Evolutionary conservation across 2,888 invertebrate species (phyloP), one percentile per base, ranked within the genome.

Genomic region (Suillia variegata): DNA sequence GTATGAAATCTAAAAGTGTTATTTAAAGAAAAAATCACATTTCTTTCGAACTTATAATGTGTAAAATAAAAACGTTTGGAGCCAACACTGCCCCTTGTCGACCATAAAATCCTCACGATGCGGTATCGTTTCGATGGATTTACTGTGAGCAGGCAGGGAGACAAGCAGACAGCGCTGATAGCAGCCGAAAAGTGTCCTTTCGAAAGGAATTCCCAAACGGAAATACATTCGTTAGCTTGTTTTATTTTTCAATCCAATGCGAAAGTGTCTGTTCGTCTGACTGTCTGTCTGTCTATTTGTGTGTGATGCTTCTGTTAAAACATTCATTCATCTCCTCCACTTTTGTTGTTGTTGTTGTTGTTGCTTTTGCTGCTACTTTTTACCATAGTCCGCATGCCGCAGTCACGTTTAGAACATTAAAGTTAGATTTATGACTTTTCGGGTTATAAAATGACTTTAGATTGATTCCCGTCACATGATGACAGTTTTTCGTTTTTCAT

Each of bases 401-500:
- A 75, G 77, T 79, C 79, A 77, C 77, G 76, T 78, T 71, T 70
- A 66, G 65, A 67, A 71, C 74, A 77, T 79, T 75, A 78, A 73
- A 78, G 76, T 77, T 78, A 77, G 76, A 77, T 77, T 78, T 79
- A 79, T 77, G 77, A 76, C 74, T 77, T 73, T 77, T 75, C 70
- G 79, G 77, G 76, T 76, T 78, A 78, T 73, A 77, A 73, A 76
- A 78, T 73, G 75, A 75, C 77, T 77, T 76, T 71, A 76, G 79
- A 77, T 77, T 77, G 77, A 77, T 77, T 78, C 73, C 73, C 75
- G 69, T 78, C 77, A 77, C 73, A 76, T 73, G 75, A 73, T 77
- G 78, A 78, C 75, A 76, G 71, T 78, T 77, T 71, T 55, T 42
- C 59, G 55, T 55, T 55, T 54, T 50, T 55, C 51, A 59, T 55